A percentile compares a stretch with the other conserved stretches of the same genome.
phyloP scores from a whole-genome alignment of 2,113 vertebrate genomes.

The Hydrolagus affinis region DNA sequence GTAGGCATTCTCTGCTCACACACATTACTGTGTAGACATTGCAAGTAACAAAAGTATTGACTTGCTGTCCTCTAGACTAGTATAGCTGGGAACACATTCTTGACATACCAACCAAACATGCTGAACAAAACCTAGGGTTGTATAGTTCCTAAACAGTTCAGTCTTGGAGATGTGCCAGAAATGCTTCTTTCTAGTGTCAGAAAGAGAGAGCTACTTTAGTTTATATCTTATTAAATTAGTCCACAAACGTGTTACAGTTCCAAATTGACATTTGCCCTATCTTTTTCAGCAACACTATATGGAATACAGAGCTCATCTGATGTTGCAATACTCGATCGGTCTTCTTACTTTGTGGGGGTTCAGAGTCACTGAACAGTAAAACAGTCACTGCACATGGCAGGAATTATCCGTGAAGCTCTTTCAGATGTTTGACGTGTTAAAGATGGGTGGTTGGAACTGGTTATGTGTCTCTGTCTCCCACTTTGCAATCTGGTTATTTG shows the following conservation, averaged over 20 bases:
- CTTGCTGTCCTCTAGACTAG: not conserved
- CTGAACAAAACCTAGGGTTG: not conserved
- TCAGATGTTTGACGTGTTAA: no score
- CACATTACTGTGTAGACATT: no score
- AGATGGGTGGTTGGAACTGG: no score
- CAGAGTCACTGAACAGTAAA: no score
- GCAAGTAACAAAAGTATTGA: no score
- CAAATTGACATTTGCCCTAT: not conserved
- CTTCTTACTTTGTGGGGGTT: no score
- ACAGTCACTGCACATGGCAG: no score
- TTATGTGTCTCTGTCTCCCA: no score
- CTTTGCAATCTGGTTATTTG: not conserved
- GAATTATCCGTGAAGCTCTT: no score
- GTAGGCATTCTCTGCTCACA: no score
- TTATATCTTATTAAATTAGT: not conserved
- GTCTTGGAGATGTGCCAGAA: not conserved
- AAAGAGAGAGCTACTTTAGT: not conserved
- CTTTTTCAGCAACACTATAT: constrained; percentile 8
- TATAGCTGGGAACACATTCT: no score
- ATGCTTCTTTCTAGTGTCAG: not conserved
- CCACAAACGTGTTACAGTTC: not conserved
- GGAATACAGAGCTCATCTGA: constrained; percentile 26
- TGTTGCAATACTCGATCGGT: not conserved
- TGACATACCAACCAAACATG: not conserved
- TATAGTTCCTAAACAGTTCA: not conserved